Conservation (phyloP, 1,140 invertebrate genomes). For the Trachymyrmex cornetzi region DNA sequence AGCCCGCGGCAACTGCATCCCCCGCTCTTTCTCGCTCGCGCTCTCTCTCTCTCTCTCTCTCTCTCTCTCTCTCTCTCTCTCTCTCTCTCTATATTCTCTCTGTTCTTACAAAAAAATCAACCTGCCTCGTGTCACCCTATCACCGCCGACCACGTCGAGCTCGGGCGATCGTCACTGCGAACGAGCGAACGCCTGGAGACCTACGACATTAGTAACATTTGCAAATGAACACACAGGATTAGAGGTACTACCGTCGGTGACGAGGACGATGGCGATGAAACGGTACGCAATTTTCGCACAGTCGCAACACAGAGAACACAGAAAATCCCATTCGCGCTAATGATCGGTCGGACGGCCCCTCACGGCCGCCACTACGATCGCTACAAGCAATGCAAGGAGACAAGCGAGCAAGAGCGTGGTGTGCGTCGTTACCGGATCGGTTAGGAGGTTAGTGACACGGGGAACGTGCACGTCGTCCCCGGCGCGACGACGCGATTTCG, state of each 20-base stretch:
- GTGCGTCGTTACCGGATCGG: conserved; percentile 65
- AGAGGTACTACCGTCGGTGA: conserved; percentile 26
- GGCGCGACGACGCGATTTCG: not conserved
- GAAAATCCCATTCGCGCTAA: conserved; percentile 49
- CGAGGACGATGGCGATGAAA: conserved; percentile 35
- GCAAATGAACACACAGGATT: conserved; percentile 63
- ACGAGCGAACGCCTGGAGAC: conserved; percentile 69
- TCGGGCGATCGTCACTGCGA: conserved; percentile 60
- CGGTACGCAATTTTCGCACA: conserved; percentile 17
- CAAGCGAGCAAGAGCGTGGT: conserved; percentile 73
- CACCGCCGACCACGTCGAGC: conserved; percentile 58
- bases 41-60: conserved; percentile 2
- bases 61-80: conserved; percentile 2
- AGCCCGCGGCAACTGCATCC: conserved; percentile 56
- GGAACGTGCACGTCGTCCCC: conserved; percentile 31
- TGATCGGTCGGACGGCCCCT: conserved; percentile 41
- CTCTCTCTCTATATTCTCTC: not conserved
- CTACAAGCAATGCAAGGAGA: conserved; percentile 77
- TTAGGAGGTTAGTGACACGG: conserved; percentile 72
- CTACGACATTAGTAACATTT: conserved; percentile 76
- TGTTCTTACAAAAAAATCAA: conserved; percentile 61
- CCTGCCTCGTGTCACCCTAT: conserved; percentile 56
- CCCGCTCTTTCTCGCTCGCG: conserved; percentile 20
- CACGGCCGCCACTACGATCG: conserved; percentile 64
- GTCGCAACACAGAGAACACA: conserved; percentile 3